phyloP scores from a whole-genome alignment of 2,113 vertebrate genomes.

The Pterophyllum scalare region DNA sequence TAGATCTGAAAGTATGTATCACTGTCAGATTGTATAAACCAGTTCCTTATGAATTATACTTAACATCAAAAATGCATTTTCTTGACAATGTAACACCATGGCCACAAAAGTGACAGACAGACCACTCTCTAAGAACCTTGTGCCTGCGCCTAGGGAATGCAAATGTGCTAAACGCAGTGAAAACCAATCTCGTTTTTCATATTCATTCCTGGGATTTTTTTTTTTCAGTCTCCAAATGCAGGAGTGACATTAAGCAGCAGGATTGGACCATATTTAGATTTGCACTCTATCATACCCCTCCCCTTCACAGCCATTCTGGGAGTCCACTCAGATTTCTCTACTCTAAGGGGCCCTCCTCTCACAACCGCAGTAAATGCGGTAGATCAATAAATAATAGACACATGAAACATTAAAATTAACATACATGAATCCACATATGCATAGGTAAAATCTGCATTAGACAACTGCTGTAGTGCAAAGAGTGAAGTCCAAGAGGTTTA shows the following conservation, averaged over 20 bases:
- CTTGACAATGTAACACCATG: conserved; percentile 67
- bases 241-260: conserved; percentile 76
- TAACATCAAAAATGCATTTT: conserved; percentile 65
- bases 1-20: conserved; percentile 51
- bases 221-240: conserved; percentile 64
- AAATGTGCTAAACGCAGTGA: conserved; percentile 76
- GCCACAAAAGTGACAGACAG: conserved; percentile 68
- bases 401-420: conserved; percentile 41
- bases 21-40: conserved; percentile 62
- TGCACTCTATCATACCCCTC: conserved; percentile 57
- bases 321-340: conserved; percentile 56
- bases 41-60: conserved; percentile 32
- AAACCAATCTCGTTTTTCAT: conserved; percentile 77
- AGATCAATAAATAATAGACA: conserved; percentile 57
- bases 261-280: conserved; percentile 70
- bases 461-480: conserved; percentile 29
- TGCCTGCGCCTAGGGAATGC: conserved; percentile 60
- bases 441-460: neutral
- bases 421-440: neutral
- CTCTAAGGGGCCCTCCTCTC: neutral
- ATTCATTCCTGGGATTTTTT: conserved; percentile 75
- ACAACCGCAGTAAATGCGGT: conserved; percentile 9
- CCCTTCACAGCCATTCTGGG: conserved; percentile 49
- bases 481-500: conserved; percentile 20
- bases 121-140: conserved; percentile 61